Evolutionary conservation across 2,797 vertebrate genomes (phyloP).

Genomic region (Myotis pilosus): DNA sequence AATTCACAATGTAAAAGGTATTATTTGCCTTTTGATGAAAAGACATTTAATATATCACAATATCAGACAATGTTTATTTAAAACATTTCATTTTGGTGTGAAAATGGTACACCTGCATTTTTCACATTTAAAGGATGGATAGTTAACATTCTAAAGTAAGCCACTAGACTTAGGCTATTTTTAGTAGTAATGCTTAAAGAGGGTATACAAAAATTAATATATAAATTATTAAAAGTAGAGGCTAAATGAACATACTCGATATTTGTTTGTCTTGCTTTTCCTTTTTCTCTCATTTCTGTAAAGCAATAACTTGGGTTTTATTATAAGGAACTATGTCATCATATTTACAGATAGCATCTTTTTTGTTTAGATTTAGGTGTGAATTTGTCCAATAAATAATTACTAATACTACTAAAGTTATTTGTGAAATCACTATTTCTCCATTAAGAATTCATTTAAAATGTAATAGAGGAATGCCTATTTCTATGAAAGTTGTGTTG

Average conservation of each 20-base stretch:
- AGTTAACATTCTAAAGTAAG: constrained; percentile 63
- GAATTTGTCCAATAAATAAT: neutral
- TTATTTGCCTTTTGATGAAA: constrained; percentile 73
- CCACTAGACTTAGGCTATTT: constrained; percentile 64
- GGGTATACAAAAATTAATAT: constrained; percentile 38
- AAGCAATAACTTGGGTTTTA: neutral
- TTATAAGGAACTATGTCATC: neutral
- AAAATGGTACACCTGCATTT: constrained; percentile 73
- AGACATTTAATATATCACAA: constrained; percentile 78
- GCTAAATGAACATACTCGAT: constrained; percentile 51
- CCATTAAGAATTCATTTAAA: neutral
- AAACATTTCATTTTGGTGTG: constrained; percentile 27
- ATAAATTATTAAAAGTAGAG: constrained; percentile 64
- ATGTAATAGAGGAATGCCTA: neutral
- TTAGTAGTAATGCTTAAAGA: constrained; percentile 61
- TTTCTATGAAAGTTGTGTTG: neutral
- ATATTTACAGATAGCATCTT: neutral
- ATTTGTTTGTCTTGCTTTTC: constrained; percentile 69
- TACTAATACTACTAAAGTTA: neutral
- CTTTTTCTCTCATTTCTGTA: constrained; percentile 68
- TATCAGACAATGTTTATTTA: constrained; percentile 78
- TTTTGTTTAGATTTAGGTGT: neutral
- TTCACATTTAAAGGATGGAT: constrained; percentile 78
- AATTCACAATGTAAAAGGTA: constrained; percentile 23
- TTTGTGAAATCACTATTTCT: neutral